phyloP scores from a whole-genome alignment of 2,113 vertebrate genomes.

The Alligator mississippiensis region DNA sequence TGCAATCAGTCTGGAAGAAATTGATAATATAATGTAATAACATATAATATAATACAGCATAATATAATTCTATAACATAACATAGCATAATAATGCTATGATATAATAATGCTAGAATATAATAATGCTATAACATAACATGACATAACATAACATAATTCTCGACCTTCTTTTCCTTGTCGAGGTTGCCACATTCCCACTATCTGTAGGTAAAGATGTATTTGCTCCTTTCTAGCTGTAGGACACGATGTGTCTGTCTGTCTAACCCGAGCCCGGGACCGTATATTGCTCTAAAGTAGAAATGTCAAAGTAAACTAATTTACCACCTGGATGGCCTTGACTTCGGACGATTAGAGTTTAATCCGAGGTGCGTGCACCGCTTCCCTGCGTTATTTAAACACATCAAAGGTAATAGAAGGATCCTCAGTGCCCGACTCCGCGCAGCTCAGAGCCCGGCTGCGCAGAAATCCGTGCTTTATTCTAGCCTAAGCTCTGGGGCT shows the following conservation, averaged over 20 bases:
- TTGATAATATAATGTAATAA: no score
- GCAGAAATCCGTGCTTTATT: slow-evolving; percentile 56
- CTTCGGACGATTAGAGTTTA: slow-evolving; percentile 84
- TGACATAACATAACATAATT: background rate
- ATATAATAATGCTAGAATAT: no score
- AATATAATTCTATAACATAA: no score
- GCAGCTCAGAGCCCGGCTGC: slow-evolving; percentile 6
- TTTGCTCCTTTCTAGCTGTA: background rate
- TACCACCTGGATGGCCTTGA: slow-evolving; percentile 85
- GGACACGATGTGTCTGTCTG: slow-evolving; percentile 24
- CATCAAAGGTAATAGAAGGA: slow-evolving; percentile 79
- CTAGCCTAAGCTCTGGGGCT: slow-evolving; percentile 36
- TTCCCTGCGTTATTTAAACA: slow-evolving; percentile 80
- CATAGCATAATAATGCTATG: no score
- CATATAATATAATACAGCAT: no score
- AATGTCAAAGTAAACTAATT: slow-evolving; percentile 78
- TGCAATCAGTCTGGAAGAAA: no score
- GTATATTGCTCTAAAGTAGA: slow-evolving; percentile 69
- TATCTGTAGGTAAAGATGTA: background rate
- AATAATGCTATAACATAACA: background rate
- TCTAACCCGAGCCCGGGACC: slow-evolving; percentile 62
- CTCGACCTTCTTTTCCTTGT: background rate
- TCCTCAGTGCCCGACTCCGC: slow-evolving; percentile 69
- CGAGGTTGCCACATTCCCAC: background rate
- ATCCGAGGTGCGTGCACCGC: slow-evolving; percentile 80